These are phyloP conservation scores for Ochotona princeps DNA, from an alignment of 2,113 vertebrate genomes.

Conservation along the genomic window DNA sequence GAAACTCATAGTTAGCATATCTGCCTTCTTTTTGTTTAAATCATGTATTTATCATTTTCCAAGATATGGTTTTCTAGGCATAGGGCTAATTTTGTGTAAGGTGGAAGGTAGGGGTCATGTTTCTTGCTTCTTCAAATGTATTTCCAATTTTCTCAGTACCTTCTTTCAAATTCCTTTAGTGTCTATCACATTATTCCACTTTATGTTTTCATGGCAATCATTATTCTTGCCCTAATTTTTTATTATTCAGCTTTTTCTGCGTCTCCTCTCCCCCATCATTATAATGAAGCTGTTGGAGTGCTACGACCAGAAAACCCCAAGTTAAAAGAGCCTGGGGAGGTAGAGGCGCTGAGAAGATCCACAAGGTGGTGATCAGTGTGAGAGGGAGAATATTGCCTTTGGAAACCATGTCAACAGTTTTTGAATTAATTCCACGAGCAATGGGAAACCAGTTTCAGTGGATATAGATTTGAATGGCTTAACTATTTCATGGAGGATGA, in stretches of 20 bases:
- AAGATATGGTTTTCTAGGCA: too few species aligned
- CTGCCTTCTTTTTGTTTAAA: neutral
- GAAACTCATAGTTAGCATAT: neutral
- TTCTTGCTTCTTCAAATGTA: too few species aligned
- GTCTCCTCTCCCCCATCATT: accelerated
- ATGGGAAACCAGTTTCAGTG: slow-evolving; percentile 10
- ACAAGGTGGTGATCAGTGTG: neutral
- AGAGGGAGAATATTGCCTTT: neutral
- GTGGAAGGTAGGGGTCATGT: too few species aligned
- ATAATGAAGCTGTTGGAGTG: slow-evolving; percentile 24
- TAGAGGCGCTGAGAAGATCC: neutral
- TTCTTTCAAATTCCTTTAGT: neutral
- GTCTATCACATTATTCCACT: neutral
- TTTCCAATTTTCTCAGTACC: too few species aligned
- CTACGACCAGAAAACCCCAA: neutral
- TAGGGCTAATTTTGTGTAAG: too few species aligned
- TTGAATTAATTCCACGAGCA: neutral
- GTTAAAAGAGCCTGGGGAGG: neutral
- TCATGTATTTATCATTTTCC: too few species aligned
- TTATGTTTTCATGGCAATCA: neutral
- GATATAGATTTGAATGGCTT: neutral
- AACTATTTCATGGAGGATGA: neutral
- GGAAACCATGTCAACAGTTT: slow-evolving; percentile 1
- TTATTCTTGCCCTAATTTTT: neutral
- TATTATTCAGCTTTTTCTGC: neutral